These are phyloP conservation scores for Tragulus kanchil DNA, from an alignment of 2,113 vertebrate species.

Conservation along the genomic window DNA sequence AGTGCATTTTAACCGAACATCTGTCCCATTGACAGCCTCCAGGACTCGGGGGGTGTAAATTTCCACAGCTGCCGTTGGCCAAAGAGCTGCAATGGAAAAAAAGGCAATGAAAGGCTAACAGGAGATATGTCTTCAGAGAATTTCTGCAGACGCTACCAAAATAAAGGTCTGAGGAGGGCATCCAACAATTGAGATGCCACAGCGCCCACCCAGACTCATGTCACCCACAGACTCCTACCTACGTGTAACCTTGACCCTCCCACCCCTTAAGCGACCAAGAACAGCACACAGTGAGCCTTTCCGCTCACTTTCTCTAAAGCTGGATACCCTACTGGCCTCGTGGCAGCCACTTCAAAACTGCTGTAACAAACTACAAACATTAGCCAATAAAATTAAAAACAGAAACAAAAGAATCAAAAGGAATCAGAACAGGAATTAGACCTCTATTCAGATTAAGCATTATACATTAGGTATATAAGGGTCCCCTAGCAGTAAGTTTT, in stretches of 20 bases:
- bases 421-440: not conserved
- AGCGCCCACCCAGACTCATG: not conserved
- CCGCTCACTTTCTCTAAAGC: not conserved
- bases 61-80: conserved; percentile 88
- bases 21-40: conserved; percentile 95
- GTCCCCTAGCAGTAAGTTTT: not conserved
- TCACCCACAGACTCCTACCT: not conserved
- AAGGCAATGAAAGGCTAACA: not conserved
- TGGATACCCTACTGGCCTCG: not conserved
- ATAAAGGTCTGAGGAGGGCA: not conserved
- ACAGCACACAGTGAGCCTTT: not conserved
- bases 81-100: conserved; percentile 83
- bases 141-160: not conserved
- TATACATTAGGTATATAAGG: not conserved
- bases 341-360: not conserved
- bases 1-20: conserved; percentile 94
- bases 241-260: not conserved
- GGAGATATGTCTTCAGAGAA: not conserved
- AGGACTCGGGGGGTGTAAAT: conserved; percentile 90
- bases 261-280: not conserved
- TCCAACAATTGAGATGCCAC: not conserved
- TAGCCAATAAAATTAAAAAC: not conserved
- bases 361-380: not conserved
- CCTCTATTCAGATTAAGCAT: not conserved
- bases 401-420: not conserved